phyloP scores from a whole-genome alignment of 2,888 invertebrate species.

The Drosophila pseudotalamancana region DNA sequence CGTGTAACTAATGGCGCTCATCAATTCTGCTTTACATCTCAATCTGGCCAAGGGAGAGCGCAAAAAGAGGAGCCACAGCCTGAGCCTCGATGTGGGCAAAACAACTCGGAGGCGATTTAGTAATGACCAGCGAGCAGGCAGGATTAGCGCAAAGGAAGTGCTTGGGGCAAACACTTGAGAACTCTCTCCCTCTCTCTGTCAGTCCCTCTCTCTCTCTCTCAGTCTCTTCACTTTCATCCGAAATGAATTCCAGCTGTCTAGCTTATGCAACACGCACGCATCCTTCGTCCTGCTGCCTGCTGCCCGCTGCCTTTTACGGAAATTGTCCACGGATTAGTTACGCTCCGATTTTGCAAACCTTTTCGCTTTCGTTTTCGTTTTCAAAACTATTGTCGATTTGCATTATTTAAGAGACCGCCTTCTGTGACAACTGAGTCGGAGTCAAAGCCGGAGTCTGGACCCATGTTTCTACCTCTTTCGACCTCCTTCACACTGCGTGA shows the following conservation, averaged over 20 bases:
- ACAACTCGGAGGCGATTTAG: conserved; percentile 43
- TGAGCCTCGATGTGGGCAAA: conserved; percentile 41
- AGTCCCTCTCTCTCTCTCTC: background rate
- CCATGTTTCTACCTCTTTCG: conserved; percentile 52
- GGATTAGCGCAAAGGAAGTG: conserved; percentile 40
- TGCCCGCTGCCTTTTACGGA: conserved; percentile 26
- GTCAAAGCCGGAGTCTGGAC: conserved; percentile 2
- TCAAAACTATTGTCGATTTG: conserved; percentile 74
- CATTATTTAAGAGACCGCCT: conserved; percentile 74
- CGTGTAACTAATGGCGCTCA: conserved; percentile 85
- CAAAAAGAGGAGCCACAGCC: conserved; percentile 19
- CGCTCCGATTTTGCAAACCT: conserved; percentile 71
- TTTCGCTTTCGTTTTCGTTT: conserved; percentile 61
- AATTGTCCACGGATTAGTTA: conserved; percentile 62
- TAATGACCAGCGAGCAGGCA: conserved; percentile 58
- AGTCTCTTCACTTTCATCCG: conserved; percentile 53
- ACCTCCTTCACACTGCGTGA: conserved; percentile 68
- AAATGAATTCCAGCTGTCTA: conserved; percentile 36
- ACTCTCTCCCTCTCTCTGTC: background rate
- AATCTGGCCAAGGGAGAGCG: conserved; percentile 83
- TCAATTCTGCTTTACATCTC: conserved; percentile 86
- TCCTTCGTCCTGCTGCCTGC: conserved; percentile 3
- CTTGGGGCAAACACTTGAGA: conserved; percentile 43
- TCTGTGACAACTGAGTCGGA: conserved; percentile 31
- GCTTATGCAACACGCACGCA: conserved; percentile 39